phyloP scores from a whole-genome alignment of 2,113 vertebrate species.

The Gadus macrocephalus region DNA sequence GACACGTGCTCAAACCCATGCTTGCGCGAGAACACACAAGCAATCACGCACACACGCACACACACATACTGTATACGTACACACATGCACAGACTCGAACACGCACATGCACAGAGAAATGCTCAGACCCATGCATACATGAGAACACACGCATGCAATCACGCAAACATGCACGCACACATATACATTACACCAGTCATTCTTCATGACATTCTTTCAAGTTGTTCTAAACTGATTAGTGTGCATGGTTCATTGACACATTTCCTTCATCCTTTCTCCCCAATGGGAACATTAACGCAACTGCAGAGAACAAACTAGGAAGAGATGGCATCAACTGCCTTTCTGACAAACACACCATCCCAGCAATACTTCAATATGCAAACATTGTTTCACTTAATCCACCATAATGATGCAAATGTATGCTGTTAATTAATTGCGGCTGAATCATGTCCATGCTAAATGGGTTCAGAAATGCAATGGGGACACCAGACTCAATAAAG shows the following conservation, averaged over 20 bases:
- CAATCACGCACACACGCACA: not conserved
- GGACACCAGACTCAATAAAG: constrained; percentile 51
- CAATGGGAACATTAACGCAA: constrained; percentile 11
- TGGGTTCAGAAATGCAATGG: constrained; percentile 48
- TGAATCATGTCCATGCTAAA: constrained; percentile 53
- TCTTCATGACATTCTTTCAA: not conserved
- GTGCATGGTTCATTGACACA: not conserved
- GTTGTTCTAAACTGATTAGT: no score
- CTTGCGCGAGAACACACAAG: no score
- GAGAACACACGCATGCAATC: no score
- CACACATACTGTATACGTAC: no score
- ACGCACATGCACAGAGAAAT: no score
- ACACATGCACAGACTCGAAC: not conserved
- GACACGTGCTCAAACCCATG: no score
- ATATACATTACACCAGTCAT: not conserved
- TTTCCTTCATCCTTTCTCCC: constrained; percentile 8
- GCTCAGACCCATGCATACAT: no score
- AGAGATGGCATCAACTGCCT: constrained; percentile 6
- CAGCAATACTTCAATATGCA: constrained; percentile 46
- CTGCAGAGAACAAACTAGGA: constrained; percentile 13
- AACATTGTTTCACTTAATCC: constrained; percentile 64
- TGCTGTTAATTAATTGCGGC: constrained; percentile 66
- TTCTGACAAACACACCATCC: constrained; percentile 19
- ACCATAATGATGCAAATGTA: constrained; percentile 69
- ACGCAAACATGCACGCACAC: not conserved